Base-by-base conservation (phyloP, 2,888 invertebrate species). In the Protophormia terraenovae region DNA sequence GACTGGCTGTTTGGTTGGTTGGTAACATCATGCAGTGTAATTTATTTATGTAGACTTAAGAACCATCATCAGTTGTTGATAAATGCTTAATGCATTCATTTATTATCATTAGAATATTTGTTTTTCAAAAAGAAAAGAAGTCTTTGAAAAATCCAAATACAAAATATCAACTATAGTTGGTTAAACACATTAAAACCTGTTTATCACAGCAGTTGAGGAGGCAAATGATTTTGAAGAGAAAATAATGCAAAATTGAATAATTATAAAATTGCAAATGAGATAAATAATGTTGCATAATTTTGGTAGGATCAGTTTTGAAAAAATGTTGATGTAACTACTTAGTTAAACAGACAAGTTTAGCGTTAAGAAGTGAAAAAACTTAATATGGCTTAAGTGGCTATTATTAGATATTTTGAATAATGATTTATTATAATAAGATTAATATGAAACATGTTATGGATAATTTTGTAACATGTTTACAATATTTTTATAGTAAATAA, bases 51-150 rank as follows among this genome's bases (percentile, higher is more conserved):
- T 89, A 88, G 89, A 83, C 84, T 89, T 89, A 88, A 89, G 87
- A 89, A 89, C 90, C 90, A 89, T 90, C 90, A 90, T 89, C 90
- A 90, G 89, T 89, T 88, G 89, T 89, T 89, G 89, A 89, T 91
- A 91, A 91, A 90, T 89, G 91, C 90, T 88, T 89, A 89, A 87
- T 88, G 89, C 90, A 89, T 90, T 90, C 90, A 90, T 90, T 90
- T 89, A 90, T 90, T 91, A 90, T 88, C 85, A 85, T 85, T 85
- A 85, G 85, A 85, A 78, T 85, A 81, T 62, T 77, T 84, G 67
- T 81, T 89, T 86, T 88, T 41, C 19, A 8, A 10, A 12, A 16
- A 69, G 24, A 50, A 22, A 53, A 29, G 41, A 24, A n/a, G 55
- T 27, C 32, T 77, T 58, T 32, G 22, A 8, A 27, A 78, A 50